phyloP scores from a whole-genome alignment of 2,888 invertebrate species.

The Marasmarcha lunaedactyla region DNA sequence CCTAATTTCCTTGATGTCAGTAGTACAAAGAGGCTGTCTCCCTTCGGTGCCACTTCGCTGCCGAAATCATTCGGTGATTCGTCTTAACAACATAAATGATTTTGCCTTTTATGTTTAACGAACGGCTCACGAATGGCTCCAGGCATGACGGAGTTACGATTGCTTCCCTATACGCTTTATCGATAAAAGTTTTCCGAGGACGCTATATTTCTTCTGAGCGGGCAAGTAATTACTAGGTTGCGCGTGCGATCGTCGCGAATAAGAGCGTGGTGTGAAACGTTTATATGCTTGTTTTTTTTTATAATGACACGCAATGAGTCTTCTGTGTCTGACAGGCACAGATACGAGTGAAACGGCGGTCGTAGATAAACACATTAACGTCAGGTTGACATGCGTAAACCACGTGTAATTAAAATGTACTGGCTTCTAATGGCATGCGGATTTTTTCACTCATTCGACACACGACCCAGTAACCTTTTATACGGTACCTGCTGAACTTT shows the following conservation, averaged over 20 bases:
- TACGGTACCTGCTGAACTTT: neutral
- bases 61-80: too few relatives aligned
- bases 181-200: neutral
- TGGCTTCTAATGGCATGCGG: neutral
- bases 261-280: neutral
- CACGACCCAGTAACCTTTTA: neutral
- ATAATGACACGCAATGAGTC: neutral
- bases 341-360: neutral
- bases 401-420: neutral
- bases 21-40: neutral
- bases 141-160: constrained; percentile 15
- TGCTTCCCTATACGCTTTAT: neutral
- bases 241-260: neutral
- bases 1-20: neutral
- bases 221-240: neutral
- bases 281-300: neutral
- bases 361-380: neutral
- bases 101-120: constrained; percentile 21
- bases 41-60: too few relatives aligned
- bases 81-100: constrained; percentile 24
- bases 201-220: neutral
- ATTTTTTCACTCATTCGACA: neutral
- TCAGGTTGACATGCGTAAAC: neutral
- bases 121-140: constrained; percentile 34
- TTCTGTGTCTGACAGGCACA: neutral